phyloP scores from a whole-genome alignment of 2,888 invertebrate species.

The Phaonia tiefii region DNA sequence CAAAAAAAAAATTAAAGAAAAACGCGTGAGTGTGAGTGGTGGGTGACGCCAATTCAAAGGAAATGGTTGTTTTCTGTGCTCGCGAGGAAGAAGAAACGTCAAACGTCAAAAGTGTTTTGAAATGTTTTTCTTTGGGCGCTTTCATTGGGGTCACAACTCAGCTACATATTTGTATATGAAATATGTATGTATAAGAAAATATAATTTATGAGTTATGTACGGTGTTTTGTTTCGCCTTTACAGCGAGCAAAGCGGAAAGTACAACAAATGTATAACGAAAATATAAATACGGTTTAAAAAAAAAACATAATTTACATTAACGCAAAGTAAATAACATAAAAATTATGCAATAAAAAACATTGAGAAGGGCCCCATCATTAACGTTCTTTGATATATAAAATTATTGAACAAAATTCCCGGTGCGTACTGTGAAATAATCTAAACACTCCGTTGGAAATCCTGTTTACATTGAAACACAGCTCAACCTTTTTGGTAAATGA shows the following conservation, averaged over 20 bases:
- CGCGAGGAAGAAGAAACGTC: neutral
- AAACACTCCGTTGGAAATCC: no score
- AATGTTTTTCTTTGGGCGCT: slow-evolving; percentile 25
- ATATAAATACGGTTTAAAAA: slow-evolving; percentile 11
- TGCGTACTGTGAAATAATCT: no score
- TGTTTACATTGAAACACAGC: no score
- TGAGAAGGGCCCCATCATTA: no score
- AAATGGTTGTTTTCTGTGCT: neutral
- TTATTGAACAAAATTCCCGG: no score
- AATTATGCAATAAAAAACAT: no score
- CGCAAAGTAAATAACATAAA: no score
- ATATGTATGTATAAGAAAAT: neutral
- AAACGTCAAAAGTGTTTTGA: slow-evolving; percentile 27
- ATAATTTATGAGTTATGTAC: slow-evolving; percentile 9
- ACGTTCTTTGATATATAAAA: no score
- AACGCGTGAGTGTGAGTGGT: neutral
- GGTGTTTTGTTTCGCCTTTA: no score
- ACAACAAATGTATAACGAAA: slow-evolving; percentile 2
- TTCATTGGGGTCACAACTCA: slow-evolving; percentile 8
- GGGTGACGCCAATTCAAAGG: slow-evolving; percentile 1
- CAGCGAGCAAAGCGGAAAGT: neutral
- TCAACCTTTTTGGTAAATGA: no score
- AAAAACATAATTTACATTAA: no score
- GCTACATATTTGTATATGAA: neutral
- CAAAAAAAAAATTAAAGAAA: slow-evolving; percentile 33